These are phyloP conservation scores for Dryomyza anilis DNA, from an alignment of 2,888 invertebrate genomes.

Conservation along the genomic window DNA sequence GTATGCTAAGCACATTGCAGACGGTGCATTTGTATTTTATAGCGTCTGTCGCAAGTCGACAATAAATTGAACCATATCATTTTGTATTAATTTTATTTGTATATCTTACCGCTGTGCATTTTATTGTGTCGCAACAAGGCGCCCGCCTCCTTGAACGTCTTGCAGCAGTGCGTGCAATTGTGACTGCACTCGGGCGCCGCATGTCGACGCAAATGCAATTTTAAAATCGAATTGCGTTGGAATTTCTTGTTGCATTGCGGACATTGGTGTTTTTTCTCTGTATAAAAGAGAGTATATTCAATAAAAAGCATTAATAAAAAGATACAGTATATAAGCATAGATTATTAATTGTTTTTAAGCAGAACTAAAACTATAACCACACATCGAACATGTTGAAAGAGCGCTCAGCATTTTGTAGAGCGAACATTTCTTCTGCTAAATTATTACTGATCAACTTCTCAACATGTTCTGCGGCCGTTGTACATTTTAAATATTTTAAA, in stretches of 20 bases:
- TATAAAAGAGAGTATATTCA: constrained; percentile 4
- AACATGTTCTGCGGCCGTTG: no score
- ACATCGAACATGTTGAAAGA: no score
- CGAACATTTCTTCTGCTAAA: no score
- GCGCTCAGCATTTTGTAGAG: no score
- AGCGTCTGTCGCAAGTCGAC: constrained; percentile 63
- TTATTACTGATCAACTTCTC: no score
- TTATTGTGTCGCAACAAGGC: constrained; percentile 73
- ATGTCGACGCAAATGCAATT: constrained; percentile 66
- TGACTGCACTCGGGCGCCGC: constrained; percentile 64
- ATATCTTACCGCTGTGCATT: constrained; percentile 68
- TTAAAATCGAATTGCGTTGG: constrained; percentile 66
- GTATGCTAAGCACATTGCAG: constrained; percentile 72
- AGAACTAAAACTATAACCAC: no score
- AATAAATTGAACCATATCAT: neutral
- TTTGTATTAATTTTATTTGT: neutral
- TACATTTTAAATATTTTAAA: no score
- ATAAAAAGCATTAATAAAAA: neutral
- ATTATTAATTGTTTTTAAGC: no score
- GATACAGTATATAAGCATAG: no score
- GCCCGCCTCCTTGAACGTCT: constrained; percentile 71
- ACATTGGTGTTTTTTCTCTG: constrained; percentile 65
- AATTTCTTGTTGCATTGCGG: constrained; percentile 68
- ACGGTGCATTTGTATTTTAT: constrained; percentile 74
- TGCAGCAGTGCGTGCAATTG: constrained; percentile 70